Evolutionary conservation across 2,797 vertebrate species (phyloP), one percentile per base, ranked within the genome.

Genomic region (Hybognathus amarus): DNA sequence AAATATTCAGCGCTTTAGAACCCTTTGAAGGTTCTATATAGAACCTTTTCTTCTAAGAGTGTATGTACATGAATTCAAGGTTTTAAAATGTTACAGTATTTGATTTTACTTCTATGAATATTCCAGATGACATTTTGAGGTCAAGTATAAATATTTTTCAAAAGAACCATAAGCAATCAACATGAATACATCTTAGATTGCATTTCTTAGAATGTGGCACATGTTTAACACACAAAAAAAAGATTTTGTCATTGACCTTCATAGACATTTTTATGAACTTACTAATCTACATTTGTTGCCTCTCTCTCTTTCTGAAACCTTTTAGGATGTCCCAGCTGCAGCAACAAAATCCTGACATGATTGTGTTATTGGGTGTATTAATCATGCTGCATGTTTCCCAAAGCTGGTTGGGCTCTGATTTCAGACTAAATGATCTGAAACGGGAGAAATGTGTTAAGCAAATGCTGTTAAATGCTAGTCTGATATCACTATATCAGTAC

Each of bases 401-500:
- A 77, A 42, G 63, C 33, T 68, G 24, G 11, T 45, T 82, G 71
- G 47, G 36, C 36, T 76, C 45, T 59, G 50, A 77, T 77, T 52
- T 76, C 18, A 45, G 36, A 68, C 27, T 8, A 68, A 68, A 77
- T 83, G 8, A 59, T 69, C 38, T 77, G 64, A 42, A 67, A 75
- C 30, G 4, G 30, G 2, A 54, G 22, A 30, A 33, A 27, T 30
- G 24, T 42, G 6, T 42, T 54, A 30, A 64, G 30, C 30, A 74
- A 52, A 66, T 47, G 30, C 18, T 36, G 18, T 69, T n/a, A 47
- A 50, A 69, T 30, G 13, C 15, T 64, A 33, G 54, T 18, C 56
- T 64, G 22, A 38, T 20, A n/a, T 61, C 30, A 63, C 4, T 33
- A 33, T 33, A 33, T 33, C 30, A 33, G 30, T 33, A 33, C 30